Conservation (phyloP, 2,797 vertebrate species). For the Poliocrania exsul region DNA sequence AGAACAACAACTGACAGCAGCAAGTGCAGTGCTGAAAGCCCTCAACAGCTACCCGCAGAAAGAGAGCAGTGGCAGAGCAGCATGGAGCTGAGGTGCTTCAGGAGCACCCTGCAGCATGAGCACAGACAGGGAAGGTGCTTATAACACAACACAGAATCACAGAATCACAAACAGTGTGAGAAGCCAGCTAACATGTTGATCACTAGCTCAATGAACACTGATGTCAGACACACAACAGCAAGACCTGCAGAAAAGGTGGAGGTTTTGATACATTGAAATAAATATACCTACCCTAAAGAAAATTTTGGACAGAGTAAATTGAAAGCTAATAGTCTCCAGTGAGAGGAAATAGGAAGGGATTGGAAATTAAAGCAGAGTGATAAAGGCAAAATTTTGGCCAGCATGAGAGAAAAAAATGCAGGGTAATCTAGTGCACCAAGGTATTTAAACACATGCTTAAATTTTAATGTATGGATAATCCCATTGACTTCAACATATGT, state of each 20-base stretch:
- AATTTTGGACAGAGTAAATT: neutral
- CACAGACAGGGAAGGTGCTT: neutral
- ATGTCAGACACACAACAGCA: neutral
- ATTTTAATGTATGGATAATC: conserved; percentile 13
- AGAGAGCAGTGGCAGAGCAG: neutral
- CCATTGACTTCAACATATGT: conserved; percentile 37
- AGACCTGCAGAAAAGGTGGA: neutral
- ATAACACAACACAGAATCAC: neutral
- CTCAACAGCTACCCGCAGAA: neutral
- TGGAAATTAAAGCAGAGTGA: neutral
- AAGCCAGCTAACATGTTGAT: neutral
- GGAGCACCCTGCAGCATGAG: fast-evolving
- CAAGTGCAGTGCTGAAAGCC: neutral
- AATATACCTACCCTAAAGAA: neutral
- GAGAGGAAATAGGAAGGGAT: neutral
- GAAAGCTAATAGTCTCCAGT: neutral
- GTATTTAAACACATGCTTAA: conserved; percentile 23
- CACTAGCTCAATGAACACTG: neutral
- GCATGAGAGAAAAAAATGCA: neutral
- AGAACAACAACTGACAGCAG: neutral
- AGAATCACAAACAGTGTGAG: neutral
- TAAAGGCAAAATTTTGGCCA: neutral
- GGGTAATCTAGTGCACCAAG: neutral
- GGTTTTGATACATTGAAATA: neutral
- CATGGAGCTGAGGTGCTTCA: neutral